Percentiles rank a stretch among this genome's conserved stretches.
These are phyloP conservation scores for Heteromyza rotundicornis DNA, from an alignment of 2,888 invertebrate genomes.

Conservation along the genomic window DNA sequence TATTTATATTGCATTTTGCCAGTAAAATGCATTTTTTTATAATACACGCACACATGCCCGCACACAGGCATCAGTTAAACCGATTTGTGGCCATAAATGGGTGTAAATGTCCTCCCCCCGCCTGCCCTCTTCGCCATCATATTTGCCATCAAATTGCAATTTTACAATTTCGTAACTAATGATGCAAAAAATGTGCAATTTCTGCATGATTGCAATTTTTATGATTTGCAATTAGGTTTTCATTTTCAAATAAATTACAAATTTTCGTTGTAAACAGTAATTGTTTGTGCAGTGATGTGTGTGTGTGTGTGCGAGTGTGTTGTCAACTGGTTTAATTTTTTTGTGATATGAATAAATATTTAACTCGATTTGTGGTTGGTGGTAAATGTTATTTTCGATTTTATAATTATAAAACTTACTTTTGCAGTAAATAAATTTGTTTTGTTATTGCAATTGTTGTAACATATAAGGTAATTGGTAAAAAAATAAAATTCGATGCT, in stretches of 20 bases:
- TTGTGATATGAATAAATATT: no score
- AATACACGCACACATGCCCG: background rate
- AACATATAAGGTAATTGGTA: no score
- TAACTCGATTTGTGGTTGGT: no score
- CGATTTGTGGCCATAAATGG: background rate
- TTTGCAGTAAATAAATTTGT: no score
- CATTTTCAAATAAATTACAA: slow-evolving; percentile 1
- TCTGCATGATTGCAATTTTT: slow-evolving; percentile 24
- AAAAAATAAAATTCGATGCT: no score
- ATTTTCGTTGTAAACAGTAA: background rate
- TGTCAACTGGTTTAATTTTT: no score
- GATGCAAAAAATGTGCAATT: slow-evolving; percentile 26
- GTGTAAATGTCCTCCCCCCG: background rate
- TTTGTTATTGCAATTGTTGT: no score
- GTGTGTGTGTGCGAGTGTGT: no score
- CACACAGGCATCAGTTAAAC: background rate
- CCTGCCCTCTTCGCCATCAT: background rate
- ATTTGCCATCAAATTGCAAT: slow-evolving; percentile 14
- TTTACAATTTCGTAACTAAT: slow-evolving; percentile 29
- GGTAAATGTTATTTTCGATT: no score
- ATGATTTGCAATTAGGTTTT: slow-evolving; percentile 6
- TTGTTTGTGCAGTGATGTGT: no score
- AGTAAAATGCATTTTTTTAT: slow-evolving; percentile 6
- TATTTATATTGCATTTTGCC: background rate
- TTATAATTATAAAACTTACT: no score